Percentiles rank a stretch among this genome's conserved stretches.
These are phyloP conservation scores for Poeciliopsis gracilis DNA, from an alignment of 2,797 vertebrate species.

Conservation along the genomic window DNA sequence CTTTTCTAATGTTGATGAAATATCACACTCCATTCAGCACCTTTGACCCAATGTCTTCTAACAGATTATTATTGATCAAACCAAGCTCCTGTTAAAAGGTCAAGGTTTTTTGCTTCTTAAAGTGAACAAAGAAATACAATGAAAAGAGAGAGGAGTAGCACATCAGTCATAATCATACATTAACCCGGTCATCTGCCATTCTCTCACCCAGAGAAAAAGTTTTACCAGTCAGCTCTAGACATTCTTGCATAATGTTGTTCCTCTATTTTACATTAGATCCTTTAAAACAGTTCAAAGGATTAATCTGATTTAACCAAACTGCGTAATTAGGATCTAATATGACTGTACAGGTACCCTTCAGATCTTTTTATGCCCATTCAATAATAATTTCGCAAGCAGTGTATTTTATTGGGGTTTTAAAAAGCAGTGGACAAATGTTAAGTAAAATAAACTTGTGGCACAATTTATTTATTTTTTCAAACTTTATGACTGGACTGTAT, in stretches of 20 bases:
- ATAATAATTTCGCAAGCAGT: neutral
- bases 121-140: constrained; percentile 25
- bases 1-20: neutral
- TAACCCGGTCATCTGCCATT: constrained; percentile 6
- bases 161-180: constrained; percentile 7
- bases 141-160: constrained; percentile 12
- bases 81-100: constrained; percentile 27
- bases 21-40: neutral
- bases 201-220: neutral
- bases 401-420: neutral
- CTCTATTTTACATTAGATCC: neutral
- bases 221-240: neutral
- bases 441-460: neutral
- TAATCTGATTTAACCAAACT: neutral
- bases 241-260: neutral
- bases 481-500: neutral
- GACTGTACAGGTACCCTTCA: neutral
- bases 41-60: constrained; percentile 1
- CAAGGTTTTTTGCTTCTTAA: constrained; percentile 10
- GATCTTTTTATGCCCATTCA: neutral
- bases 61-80: constrained; percentile 37
- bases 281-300: neutral
- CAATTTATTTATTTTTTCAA: neutral
- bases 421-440: neutral
- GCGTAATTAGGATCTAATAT: neutral